Evolutionary conservation across 35 echinoderm and acorn worm genomes (phyloP), one percentile per base, ranked within the genome.

Genomic region (Acanthaster planci): DNA sequence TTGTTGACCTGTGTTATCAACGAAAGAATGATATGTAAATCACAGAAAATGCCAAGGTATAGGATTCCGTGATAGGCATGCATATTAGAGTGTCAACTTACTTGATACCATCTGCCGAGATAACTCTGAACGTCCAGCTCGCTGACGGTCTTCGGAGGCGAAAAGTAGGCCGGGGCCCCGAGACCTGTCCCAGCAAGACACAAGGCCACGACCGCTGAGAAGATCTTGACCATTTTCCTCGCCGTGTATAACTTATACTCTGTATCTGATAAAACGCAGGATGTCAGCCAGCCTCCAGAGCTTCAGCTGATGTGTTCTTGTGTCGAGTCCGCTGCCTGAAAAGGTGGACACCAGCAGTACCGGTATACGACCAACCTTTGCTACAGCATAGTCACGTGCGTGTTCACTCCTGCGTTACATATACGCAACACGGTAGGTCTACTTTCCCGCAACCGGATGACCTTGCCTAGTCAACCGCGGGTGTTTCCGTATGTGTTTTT

Each of bases 81-180:
- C 17, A 22, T 16, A n/a, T n/a, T 59, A n/a, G 27, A 10, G 19
- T 26, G 17, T n/a, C 19, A 37, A 54, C 85, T 78, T 93, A 93
- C 91, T 80, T 88, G 91, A 76, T 93, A 93, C 91, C 91, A 93
- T 67, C 85, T 58, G 53, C 91, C 91, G 31, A 93, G 58, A 57
- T 93, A 93, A 0, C 58, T 67, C 6, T 38, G 14, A 7, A 93
- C 3, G 38, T 93, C 91, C 8, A 93, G 86, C 37, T 88, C 60
- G 32, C 40, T 22, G 4, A 93, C 91, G 9, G 91, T 93, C 21
- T 86, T 36, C 27, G 80, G 78, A 31, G 78, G 47, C 32, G 86
- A 40, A 2, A 29, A 21, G 26, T 31, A 72, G 34, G 21, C 64
- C 14, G 64, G 64, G 8, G 64, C 64, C 9, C 21, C 64, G 64